Evolutionary conservation across 2,797 vertebrate species (phyloP).

Genomic region (Saxicola maurus): DNA sequence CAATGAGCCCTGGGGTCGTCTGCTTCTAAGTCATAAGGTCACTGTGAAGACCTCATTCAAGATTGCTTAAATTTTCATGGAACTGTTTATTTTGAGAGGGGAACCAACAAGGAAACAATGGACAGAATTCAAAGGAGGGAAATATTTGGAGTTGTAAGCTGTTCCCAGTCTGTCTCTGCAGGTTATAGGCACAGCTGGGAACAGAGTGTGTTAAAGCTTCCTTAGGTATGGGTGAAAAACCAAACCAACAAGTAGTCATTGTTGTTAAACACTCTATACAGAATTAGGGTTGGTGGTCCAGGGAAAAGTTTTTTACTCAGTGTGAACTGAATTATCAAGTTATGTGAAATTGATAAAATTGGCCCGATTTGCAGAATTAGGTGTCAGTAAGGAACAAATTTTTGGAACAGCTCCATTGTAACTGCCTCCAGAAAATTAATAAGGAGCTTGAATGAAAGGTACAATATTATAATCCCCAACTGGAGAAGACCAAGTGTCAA

Average conservation of each 20-base stretch:
- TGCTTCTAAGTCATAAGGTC: background rate
- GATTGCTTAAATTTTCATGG: slow-evolving; percentile 18
- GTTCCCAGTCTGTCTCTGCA: background rate
- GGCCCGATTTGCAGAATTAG: background rate
- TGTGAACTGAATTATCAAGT: background rate
- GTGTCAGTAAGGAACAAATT: background rate
- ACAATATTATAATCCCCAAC: background rate
- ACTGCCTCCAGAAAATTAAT: background rate
- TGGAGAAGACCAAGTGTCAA: slow-evolving; percentile 17
- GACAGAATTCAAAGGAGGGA: background rate
- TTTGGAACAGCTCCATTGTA: background rate
- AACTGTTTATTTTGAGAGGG: slow-evolving; percentile 19
- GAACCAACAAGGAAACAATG: background rate
- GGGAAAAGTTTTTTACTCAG: background rate
- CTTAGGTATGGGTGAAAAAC: background rate
- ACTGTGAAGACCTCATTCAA: background rate
- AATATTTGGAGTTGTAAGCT: background rate
- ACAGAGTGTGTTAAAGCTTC: background rate
- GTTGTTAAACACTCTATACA: background rate
- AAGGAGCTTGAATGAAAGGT: background rate
- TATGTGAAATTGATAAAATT: background rate
- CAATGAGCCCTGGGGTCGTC: background rate
- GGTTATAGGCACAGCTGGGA: background rate
- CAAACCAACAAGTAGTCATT: background rate
- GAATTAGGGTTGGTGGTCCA: background rate